These are phyloP conservation scores for Troides helena DNA, from an alignment of 2,888 invertebrate species.

Conservation along the genomic window DNA sequence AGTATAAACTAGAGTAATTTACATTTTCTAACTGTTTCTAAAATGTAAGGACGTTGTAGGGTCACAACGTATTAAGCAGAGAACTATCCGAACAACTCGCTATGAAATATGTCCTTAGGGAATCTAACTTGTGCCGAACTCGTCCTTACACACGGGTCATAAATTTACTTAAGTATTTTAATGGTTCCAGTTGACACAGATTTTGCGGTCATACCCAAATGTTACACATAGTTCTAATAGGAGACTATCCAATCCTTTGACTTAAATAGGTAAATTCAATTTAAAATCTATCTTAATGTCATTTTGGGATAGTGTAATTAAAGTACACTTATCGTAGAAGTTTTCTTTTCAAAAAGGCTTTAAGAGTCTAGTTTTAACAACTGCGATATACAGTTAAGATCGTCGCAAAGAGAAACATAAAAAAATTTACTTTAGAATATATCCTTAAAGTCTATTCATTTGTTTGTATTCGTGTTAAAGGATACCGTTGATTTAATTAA, in stretches of 20 bases:
- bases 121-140: slow-evolving; percentile 20
- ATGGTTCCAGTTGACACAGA: slow-evolving; percentile 23
- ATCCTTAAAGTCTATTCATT: neutral
- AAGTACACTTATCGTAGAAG: no score
- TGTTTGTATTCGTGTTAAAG: neutral
- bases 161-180: slow-evolving; percentile 26
- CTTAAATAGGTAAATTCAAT: neutral
- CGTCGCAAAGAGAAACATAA: no score
- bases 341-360: no score
- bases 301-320: neutral
- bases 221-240: neutral
- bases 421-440: no score
- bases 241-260: slow-evolving; percentile 2
- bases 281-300: neutral
- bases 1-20: no score
- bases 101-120: slow-evolving; percentile 12
- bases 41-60: neutral
- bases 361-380: no score
- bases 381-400: no score
- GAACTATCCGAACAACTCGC: slow-evolving; percentile 17
- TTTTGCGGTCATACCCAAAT: slow-evolving; percentile 9
- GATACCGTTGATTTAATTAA: neutral
- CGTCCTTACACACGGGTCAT: slow-evolving; percentile 18
- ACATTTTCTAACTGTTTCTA: neutral
- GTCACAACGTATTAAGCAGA: neutral